Conservation (phyloP, 2,113 vertebrate species). For the Ageneiosus marmoratus region DNA sequence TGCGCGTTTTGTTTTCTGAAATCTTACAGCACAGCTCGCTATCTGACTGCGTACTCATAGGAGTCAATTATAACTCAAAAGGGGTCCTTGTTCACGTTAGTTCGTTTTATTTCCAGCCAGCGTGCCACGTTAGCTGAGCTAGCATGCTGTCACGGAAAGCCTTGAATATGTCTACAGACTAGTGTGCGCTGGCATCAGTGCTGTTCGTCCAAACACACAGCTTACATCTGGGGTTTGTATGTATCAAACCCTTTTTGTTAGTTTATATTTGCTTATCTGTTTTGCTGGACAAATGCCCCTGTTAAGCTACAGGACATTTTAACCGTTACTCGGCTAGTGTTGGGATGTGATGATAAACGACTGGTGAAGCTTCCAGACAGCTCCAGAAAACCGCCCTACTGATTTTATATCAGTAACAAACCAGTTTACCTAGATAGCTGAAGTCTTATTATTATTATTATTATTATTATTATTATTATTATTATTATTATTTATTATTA, state of each 20-base stretch:
- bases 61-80: accelerated
- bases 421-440: too few relatives aligned
- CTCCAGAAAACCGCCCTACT: too few relatives aligned
- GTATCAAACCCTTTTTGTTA: too few relatives aligned
- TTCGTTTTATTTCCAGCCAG: neutral
- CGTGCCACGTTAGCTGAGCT: constrained; percentile 5
- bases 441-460: neutral
- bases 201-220: neutral
- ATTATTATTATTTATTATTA: neutral
- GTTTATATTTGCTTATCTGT: too few relatives aligned
- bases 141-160: neutral
- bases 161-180: neutral
- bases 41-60: too few relatives aligned
- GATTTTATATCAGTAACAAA: neutral
- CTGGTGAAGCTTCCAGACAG: neutral
- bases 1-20: neutral
- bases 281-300: neutral
- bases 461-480: too few relatives aligned
- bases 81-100: accelerated
- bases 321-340: neutral
- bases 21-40: too few relatives aligned
- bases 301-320: neutral
- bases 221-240: neutral
- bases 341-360: neutral
- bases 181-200: neutral